Evolutionary conservation across 1,140 invertebrate species (phyloP).

Genomic region (Copidosoma floridanum): DNA sequence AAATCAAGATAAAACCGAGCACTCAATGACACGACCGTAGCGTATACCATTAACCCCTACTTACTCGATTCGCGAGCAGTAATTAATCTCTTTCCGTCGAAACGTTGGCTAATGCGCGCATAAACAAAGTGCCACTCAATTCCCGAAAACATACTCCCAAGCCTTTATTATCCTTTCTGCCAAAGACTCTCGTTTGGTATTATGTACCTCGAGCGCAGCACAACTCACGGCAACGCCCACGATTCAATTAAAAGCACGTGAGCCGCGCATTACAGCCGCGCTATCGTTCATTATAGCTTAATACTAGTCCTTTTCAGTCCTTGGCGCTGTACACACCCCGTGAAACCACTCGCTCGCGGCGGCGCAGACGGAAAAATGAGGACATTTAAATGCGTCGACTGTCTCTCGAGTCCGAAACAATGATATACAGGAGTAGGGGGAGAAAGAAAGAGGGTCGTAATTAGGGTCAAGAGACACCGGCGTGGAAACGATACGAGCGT

Average conservation of each 20-base stretch:
- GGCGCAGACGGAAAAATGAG: neutral
- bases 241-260: conserved; percentile 12
- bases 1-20: too few species aligned
- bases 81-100: too few species aligned
- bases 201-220: conserved; percentile 31
- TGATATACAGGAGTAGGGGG: neutral
- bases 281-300: conserved; percentile 1
- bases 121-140: too few species aligned
- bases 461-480: neutral
- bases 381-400: neutral
- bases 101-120: too few species aligned
- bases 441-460: conserved; percentile 6
- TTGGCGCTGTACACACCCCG: neutral
- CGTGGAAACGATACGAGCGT: too few species aligned
- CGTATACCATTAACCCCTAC: too few species aligned
- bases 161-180: conserved; percentile 29
- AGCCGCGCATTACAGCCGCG: neutral
- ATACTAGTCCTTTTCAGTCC: neutral
- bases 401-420: neutral
- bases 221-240: conserved; percentile 1
- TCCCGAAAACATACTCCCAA: too few species aligned
- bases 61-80: too few species aligned
- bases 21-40: too few species aligned
- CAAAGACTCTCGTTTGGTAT: conserved; percentile 20
- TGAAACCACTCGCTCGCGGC: neutral